Conservation (phyloP, 1,140 invertebrate genomes). For the Sarcophaga bullata region DNA sequence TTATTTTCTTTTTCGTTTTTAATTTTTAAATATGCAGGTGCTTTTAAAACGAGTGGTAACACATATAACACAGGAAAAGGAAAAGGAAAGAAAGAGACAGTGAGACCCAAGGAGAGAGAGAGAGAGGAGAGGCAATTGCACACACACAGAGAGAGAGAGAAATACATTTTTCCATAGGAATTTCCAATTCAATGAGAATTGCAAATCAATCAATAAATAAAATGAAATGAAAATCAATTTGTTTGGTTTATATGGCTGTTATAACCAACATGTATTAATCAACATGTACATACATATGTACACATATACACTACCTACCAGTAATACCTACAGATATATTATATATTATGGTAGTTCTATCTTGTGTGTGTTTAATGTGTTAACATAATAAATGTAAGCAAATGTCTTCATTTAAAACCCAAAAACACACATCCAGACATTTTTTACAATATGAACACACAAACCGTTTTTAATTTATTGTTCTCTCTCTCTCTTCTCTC, state of each 20-base stretch:
- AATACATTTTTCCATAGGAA: not conserved
- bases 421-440: not conserved
- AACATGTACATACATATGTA: not conserved
- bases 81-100: not conserved
- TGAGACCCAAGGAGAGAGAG: not conserved
- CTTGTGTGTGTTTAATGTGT: not conserved
- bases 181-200: constrained; percentile 18
- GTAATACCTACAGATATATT: not conserved
- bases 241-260: constrained; percentile 25
- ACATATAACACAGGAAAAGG: too few species aligned
- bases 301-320: not conserved
- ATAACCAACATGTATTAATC: not conserved
- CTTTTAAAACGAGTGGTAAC: not conserved
- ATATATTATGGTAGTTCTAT: not conserved
- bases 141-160: not conserved
- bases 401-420: not conserved
- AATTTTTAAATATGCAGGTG: constrained; percentile 34
- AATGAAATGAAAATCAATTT: constrained; percentile 38
- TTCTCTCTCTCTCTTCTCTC: not conserved
- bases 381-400: constrained; percentile 15
- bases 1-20: not conserved
- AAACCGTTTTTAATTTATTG: too few species aligned
- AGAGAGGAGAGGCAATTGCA: not conserved
- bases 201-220: constrained; percentile 38
- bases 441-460: too few species aligned